phyloP scores from a whole-genome alignment of 2,797 vertebrate genomes.

The Myoxocephalus aenaeus region DNA sequence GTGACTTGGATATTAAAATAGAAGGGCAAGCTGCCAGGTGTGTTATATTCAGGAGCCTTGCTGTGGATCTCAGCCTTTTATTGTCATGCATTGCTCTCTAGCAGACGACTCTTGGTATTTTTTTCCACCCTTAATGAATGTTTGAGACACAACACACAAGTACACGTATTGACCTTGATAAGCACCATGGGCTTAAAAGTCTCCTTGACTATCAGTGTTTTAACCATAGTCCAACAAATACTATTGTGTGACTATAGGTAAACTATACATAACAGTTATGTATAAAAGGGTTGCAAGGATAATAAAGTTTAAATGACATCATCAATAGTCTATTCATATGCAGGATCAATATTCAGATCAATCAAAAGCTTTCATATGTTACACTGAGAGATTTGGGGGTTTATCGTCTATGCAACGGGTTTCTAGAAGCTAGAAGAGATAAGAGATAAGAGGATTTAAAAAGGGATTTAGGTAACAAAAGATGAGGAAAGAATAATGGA shows the following conservation, averaged over 20 bases:
- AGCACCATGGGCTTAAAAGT: conserved; percentile 32
- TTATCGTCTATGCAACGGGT: conserved; percentile 57
- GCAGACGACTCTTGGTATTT: conserved; percentile 14
- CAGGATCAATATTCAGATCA: conserved; percentile 58
- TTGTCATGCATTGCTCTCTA: conserved; percentile 34
- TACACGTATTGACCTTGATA: conserved; percentile 55
- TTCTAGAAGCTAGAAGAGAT: conserved; percentile 46
- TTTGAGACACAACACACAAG: conserved; percentile 44
- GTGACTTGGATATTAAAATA: conserved; percentile 47
- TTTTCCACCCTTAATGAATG: conserved; percentile 34
- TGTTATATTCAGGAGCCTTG: conserved; percentile 36
- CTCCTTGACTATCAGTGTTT: conserved; percentile 40
- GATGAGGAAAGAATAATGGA: conserved; percentile 64
- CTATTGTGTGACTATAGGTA: conserved; percentile 32
- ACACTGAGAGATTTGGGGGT: conserved; percentile 47
- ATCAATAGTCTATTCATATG: conserved; percentile 49
- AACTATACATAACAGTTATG: conserved; percentile 4
- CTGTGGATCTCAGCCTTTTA: conserved; percentile 41
- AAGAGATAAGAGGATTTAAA: conserved; percentile 74
- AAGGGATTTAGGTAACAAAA: conserved; percentile 75
- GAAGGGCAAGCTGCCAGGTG: conserved; percentile 38
- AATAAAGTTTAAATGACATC: conserved; percentile 37
- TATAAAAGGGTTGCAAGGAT: conserved; percentile 29
- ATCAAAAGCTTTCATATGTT: conserved; percentile 59
- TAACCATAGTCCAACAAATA: conserved; percentile 11